A percentile compares a stretch with the other conserved stretches of the same genome.
Evolutionary conservation across 2,797 vertebrate genomes (phyloP).

Genomic region (Syngnathus rostellatus): DNA sequence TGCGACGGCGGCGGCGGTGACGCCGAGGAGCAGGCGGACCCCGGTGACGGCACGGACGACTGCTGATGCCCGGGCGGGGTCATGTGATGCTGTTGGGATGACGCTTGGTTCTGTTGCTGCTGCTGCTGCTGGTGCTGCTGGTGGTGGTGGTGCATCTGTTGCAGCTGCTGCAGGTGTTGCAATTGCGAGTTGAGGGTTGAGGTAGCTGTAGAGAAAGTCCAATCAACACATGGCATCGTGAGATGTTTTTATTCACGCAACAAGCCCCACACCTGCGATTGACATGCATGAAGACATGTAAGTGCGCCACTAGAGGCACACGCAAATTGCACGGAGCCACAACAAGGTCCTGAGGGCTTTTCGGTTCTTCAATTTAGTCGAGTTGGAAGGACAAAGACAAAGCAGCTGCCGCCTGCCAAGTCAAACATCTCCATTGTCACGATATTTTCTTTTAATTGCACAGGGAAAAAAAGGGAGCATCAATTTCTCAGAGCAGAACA

Average conservation of each 20-base stretch:
- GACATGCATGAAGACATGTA: conserved; percentile 22
- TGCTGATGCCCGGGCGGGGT: conserved; percentile 68
- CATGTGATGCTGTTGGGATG: conserved; percentile 71
- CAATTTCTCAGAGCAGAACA: conserved; percentile 54
- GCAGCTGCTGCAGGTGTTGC: conserved; percentile 93
- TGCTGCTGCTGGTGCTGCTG: conserved; percentile 68
- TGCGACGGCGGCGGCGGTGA: conserved; percentile 71
- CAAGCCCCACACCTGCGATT: conserved; percentile 37
- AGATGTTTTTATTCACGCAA: conserved; percentile 32
- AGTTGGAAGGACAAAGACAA: conserved; percentile 58
- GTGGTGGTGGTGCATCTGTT: conserved; percentile 73
- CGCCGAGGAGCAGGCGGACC: conserved; percentile 64
- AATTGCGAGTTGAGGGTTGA: conserved; percentile 98
- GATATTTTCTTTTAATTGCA: conserved; percentile 57
- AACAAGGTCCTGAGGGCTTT: conserved; percentile 56
- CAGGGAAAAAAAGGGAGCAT: conserved; percentile 55
- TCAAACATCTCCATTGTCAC: conserved; percentile 61
- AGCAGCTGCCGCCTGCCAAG: conserved; percentile 59
- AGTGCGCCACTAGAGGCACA: conserved; percentile 45
- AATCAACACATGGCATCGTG: conserved; percentile 10
- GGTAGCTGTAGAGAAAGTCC: conserved; percentile 80
- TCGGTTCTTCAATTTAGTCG: conserved; percentile 54
- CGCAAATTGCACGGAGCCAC: conserved; percentile 60
- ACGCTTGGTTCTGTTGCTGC: conserved; percentile 73
- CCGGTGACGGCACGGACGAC: conserved; percentile 62